phyloP scores from a whole-genome alignment of 2,113 vertebrate genomes.

The Tachuris rubrigastra region DNA sequence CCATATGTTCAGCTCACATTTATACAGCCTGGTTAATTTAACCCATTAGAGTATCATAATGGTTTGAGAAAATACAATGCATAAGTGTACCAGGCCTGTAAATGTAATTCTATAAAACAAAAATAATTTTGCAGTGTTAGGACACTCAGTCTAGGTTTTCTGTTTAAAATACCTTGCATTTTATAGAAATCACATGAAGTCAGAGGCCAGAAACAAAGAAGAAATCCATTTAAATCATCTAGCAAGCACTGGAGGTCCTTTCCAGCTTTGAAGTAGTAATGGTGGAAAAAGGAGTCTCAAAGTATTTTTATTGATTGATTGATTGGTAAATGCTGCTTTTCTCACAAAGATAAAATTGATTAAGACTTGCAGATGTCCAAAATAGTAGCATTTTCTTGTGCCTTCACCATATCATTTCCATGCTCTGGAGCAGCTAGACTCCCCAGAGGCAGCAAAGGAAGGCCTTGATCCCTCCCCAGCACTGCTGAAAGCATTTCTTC shows the following conservation, averaged over 20 bases:
- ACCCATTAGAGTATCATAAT: slow-evolving; percentile 55
- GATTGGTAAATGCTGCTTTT: not conserved
- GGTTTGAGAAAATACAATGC: slow-evolving; percentile 31
- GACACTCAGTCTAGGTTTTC: not conserved
- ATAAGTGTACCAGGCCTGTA: not conserved
- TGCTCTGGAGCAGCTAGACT: not conserved
- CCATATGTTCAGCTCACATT: slow-evolving; percentile 73
- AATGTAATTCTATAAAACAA: slow-evolving; percentile 23
- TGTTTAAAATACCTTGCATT: not conserved
- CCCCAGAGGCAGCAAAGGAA: not conserved
- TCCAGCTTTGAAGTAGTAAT: not conserved
- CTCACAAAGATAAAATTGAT: not conserved
- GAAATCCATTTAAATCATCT: not conserved
- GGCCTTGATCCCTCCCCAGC: not conserved
- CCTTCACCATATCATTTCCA: not conserved
- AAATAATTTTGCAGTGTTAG: not conserved
- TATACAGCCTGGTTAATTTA: slow-evolving; percentile 65
- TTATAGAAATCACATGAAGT: not conserved
- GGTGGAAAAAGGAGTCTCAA: not conserved
- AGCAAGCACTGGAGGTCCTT: not conserved
- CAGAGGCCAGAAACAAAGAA: not conserved
- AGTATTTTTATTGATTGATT: not conserved
- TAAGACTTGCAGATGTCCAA: not conserved
- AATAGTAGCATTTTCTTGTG: not conserved
- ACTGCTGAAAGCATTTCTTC: not conserved